phyloP scores from a whole-genome alignment of 1,140 invertebrate genomes.

The Patella vulgata region DNA sequence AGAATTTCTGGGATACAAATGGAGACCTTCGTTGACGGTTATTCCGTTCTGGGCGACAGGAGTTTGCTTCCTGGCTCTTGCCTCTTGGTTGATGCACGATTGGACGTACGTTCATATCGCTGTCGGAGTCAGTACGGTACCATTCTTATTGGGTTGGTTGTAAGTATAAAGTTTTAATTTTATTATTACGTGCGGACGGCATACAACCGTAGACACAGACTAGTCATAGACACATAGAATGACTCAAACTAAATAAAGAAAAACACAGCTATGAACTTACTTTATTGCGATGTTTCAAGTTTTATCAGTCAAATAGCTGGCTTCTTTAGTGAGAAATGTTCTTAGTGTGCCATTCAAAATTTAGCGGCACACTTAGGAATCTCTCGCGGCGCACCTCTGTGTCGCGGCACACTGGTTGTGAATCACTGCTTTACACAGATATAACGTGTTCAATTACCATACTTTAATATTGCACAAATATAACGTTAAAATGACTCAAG shows the following conservation, averaged over 20 bases:
- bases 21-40: slow-evolving; percentile 5
- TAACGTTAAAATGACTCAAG: too few relatives aligned
- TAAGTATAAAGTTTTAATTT: slow-evolving; percentile 46
- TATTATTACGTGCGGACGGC: slow-evolving; percentile 41
- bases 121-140: slow-evolving; percentile 25
- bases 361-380: too few relatives aligned
- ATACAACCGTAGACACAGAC: too few relatives aligned
- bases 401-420: not conserved
- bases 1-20: not conserved
- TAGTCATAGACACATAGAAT: slow-evolving; percentile 44
- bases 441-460: too few relatives aligned
- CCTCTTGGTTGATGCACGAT: slow-evolving; percentile 26
- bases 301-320: too few relatives aligned
- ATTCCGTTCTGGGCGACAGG: slow-evolving; percentile 25
- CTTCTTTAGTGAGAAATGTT: too few relatives aligned
- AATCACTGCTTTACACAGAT: too few relatives aligned
- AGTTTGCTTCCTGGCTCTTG: slow-evolving; percentile 14
- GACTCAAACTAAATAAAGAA: slow-evolving; percentile 52
- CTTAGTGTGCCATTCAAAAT: too few relatives aligned
- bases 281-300: too few relatives aligned
- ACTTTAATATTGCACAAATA: too few relatives aligned
- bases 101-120: slow-evolving; percentile 36
- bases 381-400: slow-evolving; percentile 33
- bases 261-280: too few relatives aligned
- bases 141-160: slow-evolving; percentile 40